Evolutionary conservation across 2,888 invertebrate species (phyloP).

Genomic region (Amaurobius ferox): DNA sequence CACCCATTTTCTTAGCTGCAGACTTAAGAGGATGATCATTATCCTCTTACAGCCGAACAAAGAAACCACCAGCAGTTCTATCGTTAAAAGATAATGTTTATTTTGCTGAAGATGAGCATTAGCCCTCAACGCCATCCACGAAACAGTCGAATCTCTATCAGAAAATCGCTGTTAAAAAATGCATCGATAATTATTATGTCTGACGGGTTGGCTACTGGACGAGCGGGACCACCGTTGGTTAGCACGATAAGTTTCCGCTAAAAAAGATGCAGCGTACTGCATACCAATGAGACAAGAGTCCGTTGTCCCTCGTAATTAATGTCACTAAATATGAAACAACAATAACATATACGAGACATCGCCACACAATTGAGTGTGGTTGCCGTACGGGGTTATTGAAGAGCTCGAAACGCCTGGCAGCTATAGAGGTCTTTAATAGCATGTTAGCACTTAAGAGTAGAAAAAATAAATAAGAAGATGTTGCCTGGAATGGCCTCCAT

Average conservation of each 20-base stretch:
- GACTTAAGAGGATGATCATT: not conserved
- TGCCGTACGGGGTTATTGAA: not conserved
- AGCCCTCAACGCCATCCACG: not conserved
- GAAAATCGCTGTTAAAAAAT: slow-evolving; percentile 5
- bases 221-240: slow-evolving; percentile 1
- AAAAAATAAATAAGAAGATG: no score
- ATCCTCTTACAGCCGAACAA: not conserved
- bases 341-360: slow-evolving; percentile 15
- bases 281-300: slow-evolving; percentile 39
- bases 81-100: not conserved
- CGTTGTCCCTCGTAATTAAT: slow-evolving; percentile 22
- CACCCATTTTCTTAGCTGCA: not conserved
- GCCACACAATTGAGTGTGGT: not conserved
- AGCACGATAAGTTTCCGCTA: slow-evolving; percentile 38
- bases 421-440: slow-evolving; percentile 17
- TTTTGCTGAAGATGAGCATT: not conserved
- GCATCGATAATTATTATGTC: slow-evolving; percentile 10
- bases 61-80: not conserved
- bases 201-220: not conserved
- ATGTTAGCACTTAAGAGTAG: slow-evolving; percentile 1
- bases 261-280: slow-evolving; percentile 13
- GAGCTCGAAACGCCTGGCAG: not conserved
- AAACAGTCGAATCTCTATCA: not conserved
- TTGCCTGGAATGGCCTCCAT: no score
- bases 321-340: slow-evolving; percentile 22